phyloP scores from a whole-genome alignment of 2,888 invertebrate species.

The Cheilosia vernalis region DNA sequence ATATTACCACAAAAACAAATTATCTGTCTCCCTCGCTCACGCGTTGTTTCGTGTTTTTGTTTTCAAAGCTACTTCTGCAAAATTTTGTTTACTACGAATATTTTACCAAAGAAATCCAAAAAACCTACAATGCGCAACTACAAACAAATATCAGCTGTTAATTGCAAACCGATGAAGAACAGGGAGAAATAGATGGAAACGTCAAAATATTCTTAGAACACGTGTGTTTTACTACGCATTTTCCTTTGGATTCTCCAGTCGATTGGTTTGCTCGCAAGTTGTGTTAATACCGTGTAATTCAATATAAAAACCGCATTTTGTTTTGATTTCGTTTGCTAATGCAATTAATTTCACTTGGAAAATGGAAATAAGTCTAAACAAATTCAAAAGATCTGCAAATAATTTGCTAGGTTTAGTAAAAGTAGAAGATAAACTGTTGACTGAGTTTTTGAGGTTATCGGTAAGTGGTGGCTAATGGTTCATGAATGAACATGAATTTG shows the following conservation, averaged over 20 bases:
- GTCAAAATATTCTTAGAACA: conserved; percentile 44
- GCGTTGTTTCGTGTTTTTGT: conserved; percentile 8
- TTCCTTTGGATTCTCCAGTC: conserved; percentile 13
- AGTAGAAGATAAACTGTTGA: conserved; percentile 70
- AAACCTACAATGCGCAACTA: conserved; percentile 22
- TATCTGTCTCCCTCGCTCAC: conserved; percentile 11
- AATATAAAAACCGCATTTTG: background rate
- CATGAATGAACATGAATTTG: conserved; percentile 42
- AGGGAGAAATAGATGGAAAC: conserved; percentile 3
- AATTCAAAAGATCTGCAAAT: conserved; percentile 78
- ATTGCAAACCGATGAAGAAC: background rate
- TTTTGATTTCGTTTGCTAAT: conserved; percentile 7
- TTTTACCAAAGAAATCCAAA: background rate
- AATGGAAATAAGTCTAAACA: conserved; percentile 80
- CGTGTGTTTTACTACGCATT: conserved; percentile 31
- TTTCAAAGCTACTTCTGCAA: background rate
- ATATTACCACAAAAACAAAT: conserved; percentile 25
- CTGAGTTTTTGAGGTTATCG: conserved; percentile 77
- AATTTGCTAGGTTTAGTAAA: conserved; percentile 76
- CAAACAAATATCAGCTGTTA: conserved; percentile 54
- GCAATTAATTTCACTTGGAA: background rate
- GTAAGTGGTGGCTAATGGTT: conserved; percentile 41
- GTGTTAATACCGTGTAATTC: background rate
- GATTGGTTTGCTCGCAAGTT: background rate
- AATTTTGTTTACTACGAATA: conserved; percentile 3